Evolutionary conservation across 92 coral and sea anemone genomes (phyloP), one percentile per base, ranked within the genome.

Genomic region (Blastomussa wellsi): DNA sequence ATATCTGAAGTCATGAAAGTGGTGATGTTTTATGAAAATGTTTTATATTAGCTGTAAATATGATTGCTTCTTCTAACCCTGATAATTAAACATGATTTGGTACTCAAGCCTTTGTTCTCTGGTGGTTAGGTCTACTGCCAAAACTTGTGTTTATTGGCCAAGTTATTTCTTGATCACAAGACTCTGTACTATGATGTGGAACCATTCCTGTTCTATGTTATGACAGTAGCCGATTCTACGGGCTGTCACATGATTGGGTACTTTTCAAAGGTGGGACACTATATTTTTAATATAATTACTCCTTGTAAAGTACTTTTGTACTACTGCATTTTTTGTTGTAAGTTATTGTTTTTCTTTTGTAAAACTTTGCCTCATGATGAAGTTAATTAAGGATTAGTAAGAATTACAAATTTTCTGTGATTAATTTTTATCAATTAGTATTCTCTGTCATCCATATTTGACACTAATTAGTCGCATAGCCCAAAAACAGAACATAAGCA

Each of bases 201-300:
- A 79, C 99, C 99, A 6, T 96, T 96, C 89, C 86, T 96, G 79
- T 96, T 96, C 72, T 96, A 96, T 48, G 98, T 96, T 24, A 92
- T 96, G 97, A 96, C 99, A n/a, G 92, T 90, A 59, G 98, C 95
- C 41, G 97, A 96, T 68, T 90, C 86, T 74, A 90, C 90, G 29
- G 99, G 99, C 28, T 96, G 99, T 86, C 96, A 95, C 78, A 88
- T 96, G 80, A 83, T 96, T 71, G 99, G 99, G 20, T 96, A 96
- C 83, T 96, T 96, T 84, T 96, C 99, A 66, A 96, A 96, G 98
- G 99, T 95, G 83, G 53, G 10, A 36, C 31, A 11, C 3, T 33
- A 28, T 16, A 38, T 35, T 33, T 22, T 75, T n/a, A n/a, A n/a
- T n/a, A n/a, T n/a, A n/a, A n/a, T n/a, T n/a, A n/a, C n/a, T 41